Evolutionary conservation across 2,888 invertebrate species (phyloP), one percentile per base, ranked within the genome.

Genomic region (Trissoscelio sp.): DNA sequence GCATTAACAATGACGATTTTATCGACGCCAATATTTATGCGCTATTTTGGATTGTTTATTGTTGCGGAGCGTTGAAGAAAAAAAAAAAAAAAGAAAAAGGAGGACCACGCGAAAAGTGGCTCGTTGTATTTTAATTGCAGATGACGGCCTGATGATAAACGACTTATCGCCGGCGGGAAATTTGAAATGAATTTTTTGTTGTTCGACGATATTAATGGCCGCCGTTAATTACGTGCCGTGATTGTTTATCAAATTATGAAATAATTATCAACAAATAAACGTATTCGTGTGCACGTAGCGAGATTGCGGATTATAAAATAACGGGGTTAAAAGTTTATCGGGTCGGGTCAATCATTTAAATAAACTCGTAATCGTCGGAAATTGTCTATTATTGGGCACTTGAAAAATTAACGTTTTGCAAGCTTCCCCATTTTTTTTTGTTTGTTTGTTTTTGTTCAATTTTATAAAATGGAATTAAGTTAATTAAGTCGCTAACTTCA

Each of bases 321-420:
- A 85, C 83, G 83, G 74, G 86, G 86, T 85, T 84, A 81, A 86
- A 86, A 86, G 87, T 87, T 87, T 85, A 87, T 85, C 85, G 83
- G 86, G 85, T 85, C 84, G 84, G 77, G 83, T 84, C 84, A 53
- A 37, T 57, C 16, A 74, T 72, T 81, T 79, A 81, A 83, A 85
- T 84, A 83, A 79, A 83, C 82, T 80, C 77, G 70, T 72, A 72
- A 78, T 78, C 57, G 72, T 66, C 62, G 34, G 53, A 75, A 75
- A 66, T 66, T 18, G 31, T 67, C 67, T 77, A 67, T 77, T 77
- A 77, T 67, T 67, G 51, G 67, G 7, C 24, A 67, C 48, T 53
- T 34, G 20, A 57, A 57, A 69, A n/a, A n/a, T n/a, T n/a, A n/a
- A n/a, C n/a, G n/a, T n/a, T n/a, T n/a, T n/a, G n/a, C n/a, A n/a